Evolutionary conservation across 2,888 invertebrate genomes (phyloP), one percentile per base, ranked within the genome.

Genomic region (Brachypalpus laphriformis): DNA sequence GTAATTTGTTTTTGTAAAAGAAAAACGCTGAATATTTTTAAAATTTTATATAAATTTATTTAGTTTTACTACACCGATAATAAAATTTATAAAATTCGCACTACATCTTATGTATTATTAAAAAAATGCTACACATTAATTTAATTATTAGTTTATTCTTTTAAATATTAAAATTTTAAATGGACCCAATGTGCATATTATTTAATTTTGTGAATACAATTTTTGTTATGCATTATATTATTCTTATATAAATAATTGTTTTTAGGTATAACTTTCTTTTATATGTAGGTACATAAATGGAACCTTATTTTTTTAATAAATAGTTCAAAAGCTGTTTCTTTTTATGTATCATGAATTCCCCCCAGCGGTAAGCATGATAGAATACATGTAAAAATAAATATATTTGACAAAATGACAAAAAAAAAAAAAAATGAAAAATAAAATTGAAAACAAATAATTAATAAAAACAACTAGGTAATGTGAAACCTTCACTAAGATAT

Each of bases 131-230:
- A 86, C 80, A 86, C 82, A 86, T 68, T 72, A 56, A 77, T 68
- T 78, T 37, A 18, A 42, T 5, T 34, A 49, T 31, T 59, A 34
- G 47, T 40, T 40, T 40, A 65, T 40, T 9, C 22, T 51, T 49
- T 40, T 51, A 63, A 59, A 11, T 83, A 71, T 80, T 81, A 80
- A 81, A 85, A 75, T 47, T 65, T 85, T 81, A 77, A 81, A 82
- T 86, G 86, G 86, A 86, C 86, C 86, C 86, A 82, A 86, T 82
- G 86, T 86, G 86, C 86, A 81, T 86, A 65, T 59, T 75, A 68
- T 74, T 80, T 74, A 47, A 0, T 68, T 65, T 74, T 81, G 61
- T 74, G 74, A 54, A 61, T 68, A 74, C 22, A 66, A 40, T 63
- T 75, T 45, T 54, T 75, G 28, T 56, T 28, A 45, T 70, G 45